These are phyloP conservation scores for Cranoglanis bouderius DNA, from an alignment of 2,113 vertebrate species.

Conservation along the genomic window DNA sequence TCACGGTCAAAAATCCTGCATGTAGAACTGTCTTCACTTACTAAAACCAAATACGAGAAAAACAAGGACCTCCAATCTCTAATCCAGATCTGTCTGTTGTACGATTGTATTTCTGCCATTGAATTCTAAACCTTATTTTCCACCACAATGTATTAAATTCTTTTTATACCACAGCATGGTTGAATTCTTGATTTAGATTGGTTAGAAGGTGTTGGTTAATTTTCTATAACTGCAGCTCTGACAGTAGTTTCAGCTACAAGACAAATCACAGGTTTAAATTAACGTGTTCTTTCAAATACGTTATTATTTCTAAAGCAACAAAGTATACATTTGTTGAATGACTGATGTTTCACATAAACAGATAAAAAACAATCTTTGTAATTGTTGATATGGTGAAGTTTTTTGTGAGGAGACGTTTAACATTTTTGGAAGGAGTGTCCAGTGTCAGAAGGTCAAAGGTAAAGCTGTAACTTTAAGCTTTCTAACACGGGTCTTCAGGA, in stretches of 20 bases:
- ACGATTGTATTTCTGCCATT: background rate
- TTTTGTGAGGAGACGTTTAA: no score
- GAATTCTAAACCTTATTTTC: background rate
- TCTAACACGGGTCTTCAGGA: no score
- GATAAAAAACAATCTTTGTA: no score
- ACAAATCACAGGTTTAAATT: background rate
- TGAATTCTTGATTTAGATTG: background rate
- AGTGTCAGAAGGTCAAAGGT: no score
- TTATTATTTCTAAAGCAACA: background rate
- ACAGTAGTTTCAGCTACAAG: background rate
- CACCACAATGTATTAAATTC: background rate
- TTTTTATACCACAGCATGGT: background rate
- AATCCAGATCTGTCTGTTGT: background rate
- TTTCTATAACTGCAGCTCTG: background rate
- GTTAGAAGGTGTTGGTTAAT: background rate
- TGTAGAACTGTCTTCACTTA: background rate
- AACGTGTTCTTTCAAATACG: background rate
- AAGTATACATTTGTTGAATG: no score
- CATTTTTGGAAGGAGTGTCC: no score
- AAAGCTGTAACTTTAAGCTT: no score
- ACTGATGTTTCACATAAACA: no score
- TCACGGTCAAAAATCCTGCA: constrained; percentile 11
- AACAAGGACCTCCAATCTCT: background rate
- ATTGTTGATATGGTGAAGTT: no score
- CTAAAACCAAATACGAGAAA: background rate